Base-by-base conservation (phyloP, 2,888 invertebrate genomes). In the Tribolium freemani region DNA sequence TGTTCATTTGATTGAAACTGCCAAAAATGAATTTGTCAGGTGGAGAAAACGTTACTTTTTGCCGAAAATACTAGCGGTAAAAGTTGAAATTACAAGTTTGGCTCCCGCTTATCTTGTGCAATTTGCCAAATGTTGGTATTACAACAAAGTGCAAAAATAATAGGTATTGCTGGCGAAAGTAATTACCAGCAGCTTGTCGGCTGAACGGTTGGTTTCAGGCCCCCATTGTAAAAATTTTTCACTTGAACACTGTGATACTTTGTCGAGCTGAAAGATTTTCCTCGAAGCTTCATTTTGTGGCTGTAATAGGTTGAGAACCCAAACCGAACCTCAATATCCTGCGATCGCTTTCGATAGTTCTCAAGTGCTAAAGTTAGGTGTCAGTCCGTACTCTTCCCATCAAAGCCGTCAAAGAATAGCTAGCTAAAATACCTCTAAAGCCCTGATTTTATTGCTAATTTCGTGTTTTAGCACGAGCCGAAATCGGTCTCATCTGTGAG, bases 381-480 rank as follows among this genome's bases (percentile, higher is more conserved):
- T 38, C 38, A 38, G 38, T 38, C 38, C 38, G 38, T 38, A 38
- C 38, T 38, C 38, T 38, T 38, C 38, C 38, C 38, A 38, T 38
- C 38, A 38, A 38, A 38, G 38, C 38, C 38, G 38, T 38, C 38
- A 38, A 38, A 38, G 38, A 38, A 38, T 38, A 38, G 38, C 38
- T 38, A 9, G 6, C 38, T 58, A 21, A 48, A 60, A 30, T 30
- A 9, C 63, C 50, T n/a, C 48, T 63, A 63, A 63, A 50, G 50
- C 63, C 8, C 4, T n/a, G 30, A 63, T 63, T 63, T 63, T 63
- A 63, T 63, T 30, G 30, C 50, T 48, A 63, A 63, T 63, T 50
- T 31, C 9, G 21, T 21, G 50, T 63, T 60, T 63, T 50, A 63
- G 63, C 63, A 31, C 63, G 26, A 31, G 16, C 51, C 48, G 48